Evolutionary conservation across 2,888 invertebrate species (phyloP), one percentile per base, ranked within the genome.

Genomic region (Brachylomia viminalis): DNA sequence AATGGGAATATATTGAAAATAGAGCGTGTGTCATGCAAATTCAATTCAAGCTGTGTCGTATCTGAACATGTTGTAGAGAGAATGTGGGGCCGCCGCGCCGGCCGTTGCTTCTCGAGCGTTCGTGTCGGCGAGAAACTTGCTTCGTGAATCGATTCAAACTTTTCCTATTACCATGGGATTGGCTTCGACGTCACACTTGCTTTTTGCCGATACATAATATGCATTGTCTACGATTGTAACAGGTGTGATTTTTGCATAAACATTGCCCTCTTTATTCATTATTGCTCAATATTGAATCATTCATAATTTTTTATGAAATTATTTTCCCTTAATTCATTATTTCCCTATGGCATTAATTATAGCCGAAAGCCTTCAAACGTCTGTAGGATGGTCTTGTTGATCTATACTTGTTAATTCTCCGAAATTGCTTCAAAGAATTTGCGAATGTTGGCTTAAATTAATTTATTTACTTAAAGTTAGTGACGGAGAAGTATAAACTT

Each of bases 141-240:
- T 85, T 83, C 86, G 86, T 87, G 90, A 91, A 92, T 93, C 92
- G 92, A 93, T 93, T 90, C 86, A 88, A 94, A 94, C 91, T 94
- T 95, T 93, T 93, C 92, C 92, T 91, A 93, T 94, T 93, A 93
- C 90, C 86, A 86, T 83, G 87, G 89, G 89, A 92, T 93, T 91
- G 92, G 91, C 89, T 92, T 79, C 87, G 83, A 86, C 85, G 82
- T 86, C 88, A 88, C 86, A 87, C 86, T 91, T 91, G 90, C 93
- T 92, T 92, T 73, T 91, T 90, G 86, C 20, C 38, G 42, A 79
- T 76, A 79, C 75, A 65, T 59, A 74, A 33, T 10, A 17, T 62
- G 58, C 70, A 75, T 73, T 69, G 67, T 77, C 20, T 76, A 38
- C 54, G 20, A 56, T 64, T 45, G 42, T 69, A 69, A 66, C 61